Base-by-base conservation (phyloP, 2,113 vertebrate species). In the Calidris pygmaea region DNA sequence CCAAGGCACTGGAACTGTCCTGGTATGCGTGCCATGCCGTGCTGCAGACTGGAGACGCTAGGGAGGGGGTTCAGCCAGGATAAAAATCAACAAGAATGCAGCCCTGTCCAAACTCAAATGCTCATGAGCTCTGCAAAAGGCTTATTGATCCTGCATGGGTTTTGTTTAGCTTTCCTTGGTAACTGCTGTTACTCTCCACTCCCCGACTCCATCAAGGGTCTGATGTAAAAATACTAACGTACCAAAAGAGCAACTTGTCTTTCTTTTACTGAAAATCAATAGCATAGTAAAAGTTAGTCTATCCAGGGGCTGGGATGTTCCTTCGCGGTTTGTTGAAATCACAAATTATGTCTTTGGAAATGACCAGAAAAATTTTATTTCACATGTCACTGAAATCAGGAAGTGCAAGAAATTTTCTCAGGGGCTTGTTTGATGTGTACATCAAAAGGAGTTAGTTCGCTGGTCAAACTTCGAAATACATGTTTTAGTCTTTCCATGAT, bases 361-460 rank as follows among this genome's bases (percentile, higher is more conserved):
- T 29, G 34, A 17, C 7, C 29, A 86, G 86, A n/a, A 89, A 93
- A 93, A 76, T 7, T 32, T 68, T 95, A 89, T 62, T 97, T 97
- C 66, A 68, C 27, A 9, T 43, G 27, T 29, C 78, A 82, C n/a
- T 83, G 55, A 81, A 82, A 91, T 81, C 20, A 66, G 32, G 41
- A 95, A 92, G 55, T 8, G 12, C 9, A 65, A 78, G 30, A 78
- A 63, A 87, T 74, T 87, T 91, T 96, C 65, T 94, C 60, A 86
- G 91, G 79, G 85, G 10, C 29, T 96, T 92, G 7, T 82, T 95
- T 97, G 85, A 74, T 77, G 66, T 72, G 81, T 79, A 90, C 79
- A 92, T 83, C 37, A 70, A 48, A 87, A 94, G 15, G 58, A 93
- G 41, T 87, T 81, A 59, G 35, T 94, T 88, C 55, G 73, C 59